phyloP scores from a whole-genome alignment of 1,140 invertebrate species.

The Atta cephalotes region DNA sequence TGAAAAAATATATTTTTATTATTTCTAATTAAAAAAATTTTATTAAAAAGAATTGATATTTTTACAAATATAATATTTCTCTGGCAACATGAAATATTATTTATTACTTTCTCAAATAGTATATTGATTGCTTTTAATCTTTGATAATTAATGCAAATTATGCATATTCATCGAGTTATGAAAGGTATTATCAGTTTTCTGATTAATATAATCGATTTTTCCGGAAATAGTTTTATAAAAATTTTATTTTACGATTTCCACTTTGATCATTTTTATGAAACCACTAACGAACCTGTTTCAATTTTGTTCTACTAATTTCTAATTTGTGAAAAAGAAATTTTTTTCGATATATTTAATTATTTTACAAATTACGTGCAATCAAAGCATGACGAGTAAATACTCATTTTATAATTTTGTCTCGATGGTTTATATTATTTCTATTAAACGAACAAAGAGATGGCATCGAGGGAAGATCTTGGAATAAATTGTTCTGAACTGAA shows the following conservation, averaged over 20 bases:
- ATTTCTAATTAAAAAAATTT: conserved; percentile 17
- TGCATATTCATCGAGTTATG: not conserved
- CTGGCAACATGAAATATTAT: not conserved
- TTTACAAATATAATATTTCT: not conserved
- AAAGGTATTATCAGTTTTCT: not conserved
- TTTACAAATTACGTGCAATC: not conserved
- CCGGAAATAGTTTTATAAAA: not conserved
- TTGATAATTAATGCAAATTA: not conserved
- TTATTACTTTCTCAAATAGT: not conserved
- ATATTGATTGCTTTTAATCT: conserved; percentile 6
- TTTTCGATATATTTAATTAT: not conserved
- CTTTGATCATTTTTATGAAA: not conserved
- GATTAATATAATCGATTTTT: not conserved
- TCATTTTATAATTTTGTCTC: not conserved
- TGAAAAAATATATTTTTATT: conserved; percentile 10
- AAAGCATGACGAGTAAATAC: too few relatives aligned
- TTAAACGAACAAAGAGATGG: not conserved
- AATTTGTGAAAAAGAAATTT: not conserved
- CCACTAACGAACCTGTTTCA: not conserved
- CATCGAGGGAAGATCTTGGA: not conserved
- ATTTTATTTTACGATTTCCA: not conserved
- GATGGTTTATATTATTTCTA: not conserved
- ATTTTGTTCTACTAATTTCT: not conserved
- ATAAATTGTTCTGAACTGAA: not conserved
- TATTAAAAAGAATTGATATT: not conserved